Evolutionary conservation across 2,113 vertebrate genomes (phyloP).

Genomic region (Aphelocoma coerulescens): DNA sequence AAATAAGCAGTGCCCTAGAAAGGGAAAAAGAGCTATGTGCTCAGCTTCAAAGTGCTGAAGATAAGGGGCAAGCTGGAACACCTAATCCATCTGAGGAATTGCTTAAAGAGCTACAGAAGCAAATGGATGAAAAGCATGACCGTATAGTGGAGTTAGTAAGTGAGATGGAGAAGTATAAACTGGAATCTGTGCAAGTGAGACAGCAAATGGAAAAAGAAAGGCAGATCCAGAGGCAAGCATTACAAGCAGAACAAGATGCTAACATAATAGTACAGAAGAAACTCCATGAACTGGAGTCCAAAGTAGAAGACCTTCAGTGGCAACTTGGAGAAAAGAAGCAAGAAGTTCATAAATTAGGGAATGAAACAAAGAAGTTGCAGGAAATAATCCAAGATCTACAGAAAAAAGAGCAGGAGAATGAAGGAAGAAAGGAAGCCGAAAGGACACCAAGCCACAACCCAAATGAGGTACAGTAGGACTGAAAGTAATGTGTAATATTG

Average conservation of each 20-base stretch:
- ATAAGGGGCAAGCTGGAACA: slow-evolving; percentile 38
- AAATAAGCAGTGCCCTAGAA: slow-evolving; percentile 81
- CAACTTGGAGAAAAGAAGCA: slow-evolving; percentile 80
- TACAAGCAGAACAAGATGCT: slow-evolving; percentile 78
- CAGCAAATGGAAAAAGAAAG: slow-evolving; percentile 83
- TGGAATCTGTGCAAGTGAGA: slow-evolving; percentile 80
- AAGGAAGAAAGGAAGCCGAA: slow-evolving; percentile 16
- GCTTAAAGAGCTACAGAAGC: slow-evolving; percentile 81
- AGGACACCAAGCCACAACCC: slow-evolving; percentile 56
- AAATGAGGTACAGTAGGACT: slow-evolving; percentile 65
- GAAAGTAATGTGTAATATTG: neutral
- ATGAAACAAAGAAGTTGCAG: slow-evolving; percentile 79
- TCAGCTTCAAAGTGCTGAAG: slow-evolving; percentile 58
- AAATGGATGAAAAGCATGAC: slow-evolving; percentile 85
- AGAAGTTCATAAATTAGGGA: slow-evolving; percentile 74
- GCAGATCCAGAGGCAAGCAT: slow-evolving; percentile 68
- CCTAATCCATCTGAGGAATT: slow-evolving; percentile 69
- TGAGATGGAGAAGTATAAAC: slow-evolving; percentile 83
- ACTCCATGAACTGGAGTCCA: slow-evolving; percentile 73
- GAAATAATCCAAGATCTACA: slow-evolving; percentile 75
- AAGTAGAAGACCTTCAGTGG: slow-evolving; percentile 74
- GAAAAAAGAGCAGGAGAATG: slow-evolving; percentile 59
- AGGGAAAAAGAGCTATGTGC: slow-evolving; percentile 76
- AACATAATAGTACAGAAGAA: slow-evolving; percentile 74
- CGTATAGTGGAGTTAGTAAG: slow-evolving; percentile 83